These are phyloP conservation scores for Epinotia nisella DNA, from an alignment of 2,888 invertebrate genomes.

Conservation along the genomic window DNA sequence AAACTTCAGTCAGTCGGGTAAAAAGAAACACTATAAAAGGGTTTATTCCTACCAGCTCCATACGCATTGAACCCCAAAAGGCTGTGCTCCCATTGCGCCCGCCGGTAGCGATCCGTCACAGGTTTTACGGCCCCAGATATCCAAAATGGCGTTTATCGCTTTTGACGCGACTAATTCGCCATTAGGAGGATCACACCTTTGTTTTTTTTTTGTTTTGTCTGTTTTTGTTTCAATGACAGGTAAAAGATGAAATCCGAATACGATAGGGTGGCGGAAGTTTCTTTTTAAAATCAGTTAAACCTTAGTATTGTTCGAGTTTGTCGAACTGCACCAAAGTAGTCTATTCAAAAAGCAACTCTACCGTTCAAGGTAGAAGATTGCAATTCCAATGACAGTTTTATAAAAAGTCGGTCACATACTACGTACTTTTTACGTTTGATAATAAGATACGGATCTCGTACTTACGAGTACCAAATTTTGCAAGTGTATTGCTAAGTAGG, in stretches of 20 bases:
- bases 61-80: constrained; percentile 50
- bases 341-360: no score
- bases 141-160: constrained; percentile 64
- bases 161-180: constrained; percentile 61
- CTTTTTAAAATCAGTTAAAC: neutral
- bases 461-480: no score
- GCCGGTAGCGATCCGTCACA: constrained; percentile 76
- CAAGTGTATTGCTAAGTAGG: no score
- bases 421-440: no score
- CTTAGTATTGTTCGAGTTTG: neutral
- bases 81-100: constrained; percentile 51
- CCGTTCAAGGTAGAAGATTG: no score
- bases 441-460: no score
- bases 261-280: neutral
- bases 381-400: no score
- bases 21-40: neutral
- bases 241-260: constrained; percentile 3
- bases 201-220: constrained; percentile 49
- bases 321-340: no score
- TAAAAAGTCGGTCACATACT: no score
- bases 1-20: no score
- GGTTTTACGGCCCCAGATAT: constrained; percentile 69
- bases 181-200: constrained; percentile 53
- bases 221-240: constrained; percentile 27
- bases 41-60: neutral